Conservation (phyloP, 2,797 vertebrate genomes). For the Microtus obscurus region DNA sequence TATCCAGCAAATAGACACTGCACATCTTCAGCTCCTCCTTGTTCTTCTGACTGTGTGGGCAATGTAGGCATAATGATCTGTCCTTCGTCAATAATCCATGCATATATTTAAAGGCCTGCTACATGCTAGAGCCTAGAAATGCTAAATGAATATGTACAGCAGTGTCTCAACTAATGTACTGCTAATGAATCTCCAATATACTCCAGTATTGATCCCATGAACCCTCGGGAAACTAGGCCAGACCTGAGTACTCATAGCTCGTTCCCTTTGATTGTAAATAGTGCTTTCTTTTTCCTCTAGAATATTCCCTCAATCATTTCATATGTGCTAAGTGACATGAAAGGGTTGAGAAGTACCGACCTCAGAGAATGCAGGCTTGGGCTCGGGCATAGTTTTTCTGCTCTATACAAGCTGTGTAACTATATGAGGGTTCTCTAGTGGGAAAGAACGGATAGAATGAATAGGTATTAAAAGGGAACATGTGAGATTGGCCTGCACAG, state of each 20-base stretch:
- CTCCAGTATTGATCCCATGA: not conserved
- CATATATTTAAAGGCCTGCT: not conserved
- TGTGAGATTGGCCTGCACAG: not conserved
- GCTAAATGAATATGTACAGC: not conserved
- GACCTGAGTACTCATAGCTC: not conserved
- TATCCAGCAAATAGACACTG: not conserved
- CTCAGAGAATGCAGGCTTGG: not conserved
- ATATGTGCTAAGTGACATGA: not conserved
- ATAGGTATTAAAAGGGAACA: not conserved
- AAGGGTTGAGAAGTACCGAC: not conserved
- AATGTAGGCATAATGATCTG: not conserved
- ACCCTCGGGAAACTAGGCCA: not conserved
- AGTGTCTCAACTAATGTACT: not conserved
- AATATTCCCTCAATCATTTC: constrained; percentile 7
- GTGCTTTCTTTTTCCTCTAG: not conserved
- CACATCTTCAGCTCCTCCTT: constrained; percentile 6
- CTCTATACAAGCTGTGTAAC: not conserved
- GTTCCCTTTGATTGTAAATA: constrained; percentile 1
- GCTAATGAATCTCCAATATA: constrained; percentile 11
- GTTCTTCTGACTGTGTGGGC: not conserved
- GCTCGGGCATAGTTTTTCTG: not conserved
- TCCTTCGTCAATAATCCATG: not conserved
- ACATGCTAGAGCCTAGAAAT: not conserved
- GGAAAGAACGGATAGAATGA: not conserved
- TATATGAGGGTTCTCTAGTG: not conserved